Evolutionary conservation across 2,113 vertebrate species (phyloP), one percentile per base, ranked within the genome.

Genomic region (Semnornis frantzii): DNA sequence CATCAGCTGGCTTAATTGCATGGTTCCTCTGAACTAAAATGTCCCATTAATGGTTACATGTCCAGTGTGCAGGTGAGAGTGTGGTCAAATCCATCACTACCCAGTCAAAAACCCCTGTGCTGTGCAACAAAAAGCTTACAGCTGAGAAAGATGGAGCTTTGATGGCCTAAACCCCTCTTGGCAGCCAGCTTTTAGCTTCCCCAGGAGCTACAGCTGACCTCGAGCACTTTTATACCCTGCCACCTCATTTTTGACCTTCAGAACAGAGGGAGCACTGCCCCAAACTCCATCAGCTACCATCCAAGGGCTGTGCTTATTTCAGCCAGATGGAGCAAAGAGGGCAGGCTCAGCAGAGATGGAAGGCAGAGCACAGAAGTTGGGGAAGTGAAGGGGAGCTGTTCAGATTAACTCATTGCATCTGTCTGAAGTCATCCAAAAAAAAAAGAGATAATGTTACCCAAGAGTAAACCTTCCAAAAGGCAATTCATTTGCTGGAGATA

Each of bases 401-500:
- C 77, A 88, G 52, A 93, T 95, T 90, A 96, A 90, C 85, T 93
- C 82, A 33, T 77, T 92, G 80, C 80, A 77, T 94, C 92, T 94
- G 92, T 74, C 93, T 94, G 42, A 94, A 96, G 76, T 83, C 76
- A 90, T 88, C 81, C 64, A 87, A 39, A 39, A 39, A 10, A n/a
- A 88, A 94, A 93, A 88, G 76, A 94, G 77, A 68, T 87, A 77
- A 95, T 95, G 93, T 93, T 77, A 93, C 90, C 85, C 85, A 80
- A 83, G 92, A 85, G 92, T 72, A 91, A 88, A 64, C 37, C 85
- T 91, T 95, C 69, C 87, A 92, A 94, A 82, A 0, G 5, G 15
- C 72, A 93, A 92, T 96, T 93, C 94, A 91, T 94, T 90, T 95
- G 85, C 69, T 85, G 81, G 85, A 95, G 94, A 90, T 91, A 85